These are phyloP conservation scores for Telmatochromis bifrenatus DNA, from an alignment of 2,113 vertebrate genomes.

Conservation along the genomic window DNA sequence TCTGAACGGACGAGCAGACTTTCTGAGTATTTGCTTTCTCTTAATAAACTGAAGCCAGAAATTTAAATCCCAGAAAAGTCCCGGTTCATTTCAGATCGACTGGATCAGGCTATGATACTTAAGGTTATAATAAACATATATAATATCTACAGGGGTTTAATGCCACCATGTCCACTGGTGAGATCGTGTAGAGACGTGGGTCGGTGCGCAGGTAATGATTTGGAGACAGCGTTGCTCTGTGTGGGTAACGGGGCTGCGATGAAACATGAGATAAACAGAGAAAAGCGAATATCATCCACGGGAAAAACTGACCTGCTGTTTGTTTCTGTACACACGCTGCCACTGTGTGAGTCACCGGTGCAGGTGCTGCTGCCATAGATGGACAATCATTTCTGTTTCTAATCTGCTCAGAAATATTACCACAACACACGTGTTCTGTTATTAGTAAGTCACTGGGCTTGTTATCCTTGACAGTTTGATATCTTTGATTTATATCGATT, in stretches of 20 bases:
- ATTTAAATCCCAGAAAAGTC: neutral
- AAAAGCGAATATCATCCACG: neutral
- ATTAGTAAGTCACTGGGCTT: neutral
- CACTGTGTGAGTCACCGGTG: slow-evolving; percentile 1
- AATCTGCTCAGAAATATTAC: neutral
- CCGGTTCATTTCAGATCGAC: neutral
- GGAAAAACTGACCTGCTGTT: neutral
- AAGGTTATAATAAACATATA: neutral
- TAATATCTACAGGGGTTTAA: neutral
- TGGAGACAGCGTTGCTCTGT: neutral
- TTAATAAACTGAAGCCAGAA: neutral
- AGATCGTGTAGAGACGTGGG: neutral
- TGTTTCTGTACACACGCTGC: neutral
- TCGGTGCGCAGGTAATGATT: neutral
- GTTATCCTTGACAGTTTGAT: neutral
- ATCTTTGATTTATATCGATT: neutral
- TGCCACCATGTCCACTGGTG: neutral
- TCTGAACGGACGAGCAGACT: neutral
- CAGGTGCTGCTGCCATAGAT: neutral
- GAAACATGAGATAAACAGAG: neutral
- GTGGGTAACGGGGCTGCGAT: neutral
- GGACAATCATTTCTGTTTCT: neutral
- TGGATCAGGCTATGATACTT: neutral
- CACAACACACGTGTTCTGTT: neutral
- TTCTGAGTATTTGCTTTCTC: neutral